Evolutionary conservation across 1,140 invertebrate species (phyloP).

Genomic region (Elymnias hypermnestra): DNA sequence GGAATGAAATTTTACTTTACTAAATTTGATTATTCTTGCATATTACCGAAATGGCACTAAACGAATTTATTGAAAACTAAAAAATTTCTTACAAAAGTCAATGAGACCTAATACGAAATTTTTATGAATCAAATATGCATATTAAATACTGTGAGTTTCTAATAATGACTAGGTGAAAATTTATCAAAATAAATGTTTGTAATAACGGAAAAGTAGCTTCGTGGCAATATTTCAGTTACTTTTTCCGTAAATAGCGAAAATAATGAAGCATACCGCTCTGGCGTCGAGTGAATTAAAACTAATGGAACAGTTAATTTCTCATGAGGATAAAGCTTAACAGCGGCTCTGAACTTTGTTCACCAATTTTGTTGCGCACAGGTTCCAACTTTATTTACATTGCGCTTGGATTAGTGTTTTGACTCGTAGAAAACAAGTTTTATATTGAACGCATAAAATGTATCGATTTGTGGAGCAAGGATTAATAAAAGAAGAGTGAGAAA

Average conservation of each 20-base stretch:
- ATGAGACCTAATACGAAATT: neutral
- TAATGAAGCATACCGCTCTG: conserved; percentile 46
- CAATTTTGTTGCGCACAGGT: conserved; percentile 20
- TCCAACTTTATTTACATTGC: neutral
- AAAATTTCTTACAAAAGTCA: too few relatives aligned
- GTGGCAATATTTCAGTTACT: conserved; percentile 8
- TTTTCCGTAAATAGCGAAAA: conserved; percentile 36
- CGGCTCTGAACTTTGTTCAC: conserved; percentile 16
- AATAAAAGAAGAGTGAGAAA: too few relatives aligned
- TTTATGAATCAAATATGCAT: neutral
- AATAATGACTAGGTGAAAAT: neutral
- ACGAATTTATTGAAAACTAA: too few relatives aligned
- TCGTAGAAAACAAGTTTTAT: neutral
- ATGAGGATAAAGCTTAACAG: conserved; percentile 36
- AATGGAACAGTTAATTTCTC: conserved; percentile 73
- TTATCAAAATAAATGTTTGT: conserved; percentile 3
- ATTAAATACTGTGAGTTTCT: too few relatives aligned
- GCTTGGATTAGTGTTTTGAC: neutral
- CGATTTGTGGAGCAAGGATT: neutral
- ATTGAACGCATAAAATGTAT: neutral
- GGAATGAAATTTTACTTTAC: too few relatives aligned
- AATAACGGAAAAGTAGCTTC: neutral
- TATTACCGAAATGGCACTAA: too few relatives aligned
- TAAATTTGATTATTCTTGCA: too few relatives aligned
- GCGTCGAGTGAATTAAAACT: conserved; percentile 70